A percentile compares a stretch with the other conserved stretches of the same genome.
These are phyloP conservation scores for Andrena minutula DNA, from an alignment of 2,888 invertebrate species.

Conservation along the genomic window DNA sequence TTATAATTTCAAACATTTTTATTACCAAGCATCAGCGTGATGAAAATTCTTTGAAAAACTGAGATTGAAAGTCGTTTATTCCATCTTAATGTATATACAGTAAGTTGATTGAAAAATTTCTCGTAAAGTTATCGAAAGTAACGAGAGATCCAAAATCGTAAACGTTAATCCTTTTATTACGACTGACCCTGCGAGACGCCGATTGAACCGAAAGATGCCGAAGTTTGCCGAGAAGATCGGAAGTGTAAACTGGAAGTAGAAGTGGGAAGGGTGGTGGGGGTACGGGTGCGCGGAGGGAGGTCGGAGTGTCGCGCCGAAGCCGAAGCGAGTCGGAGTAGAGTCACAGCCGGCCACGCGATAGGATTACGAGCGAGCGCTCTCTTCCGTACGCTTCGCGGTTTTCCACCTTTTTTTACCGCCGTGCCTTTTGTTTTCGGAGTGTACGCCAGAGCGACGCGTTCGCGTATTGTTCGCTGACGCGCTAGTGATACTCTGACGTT, in stretches of 20 bases:
- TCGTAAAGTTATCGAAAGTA: too few relatives aligned
- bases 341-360: conserved; percentile 73
- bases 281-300: conserved; percentile 34
- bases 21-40: too few relatives aligned
- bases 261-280: conserved; percentile 31
- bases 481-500: conserved; percentile 40
- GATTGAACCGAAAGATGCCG: conserved; percentile 53
- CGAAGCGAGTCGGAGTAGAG: conserved; percentile 64
- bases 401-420: conserved; percentile 33
- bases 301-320: conserved; percentile 54
- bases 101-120: too few relatives aligned
- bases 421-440: conserved; percentile 39
- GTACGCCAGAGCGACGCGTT: conserved; percentile 21
- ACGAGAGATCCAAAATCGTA: background rate
- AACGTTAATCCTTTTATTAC: background rate
- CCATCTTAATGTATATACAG: too few relatives aligned
- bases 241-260: conserved; percentile 57
- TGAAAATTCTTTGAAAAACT: too few relatives aligned
- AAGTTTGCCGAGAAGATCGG: conserved; percentile 50
- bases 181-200: conserved; percentile 7
- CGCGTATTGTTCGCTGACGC: conserved; percentile 14
- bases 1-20: too few relatives aligned
- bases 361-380: conserved; percentile 48
- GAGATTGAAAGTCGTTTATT: too few relatives aligned
- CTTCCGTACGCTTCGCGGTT: conserved; percentile 42